Conservation (phyloP, 2,797 vertebrate species). For the Simalia tracyae region DNA sequence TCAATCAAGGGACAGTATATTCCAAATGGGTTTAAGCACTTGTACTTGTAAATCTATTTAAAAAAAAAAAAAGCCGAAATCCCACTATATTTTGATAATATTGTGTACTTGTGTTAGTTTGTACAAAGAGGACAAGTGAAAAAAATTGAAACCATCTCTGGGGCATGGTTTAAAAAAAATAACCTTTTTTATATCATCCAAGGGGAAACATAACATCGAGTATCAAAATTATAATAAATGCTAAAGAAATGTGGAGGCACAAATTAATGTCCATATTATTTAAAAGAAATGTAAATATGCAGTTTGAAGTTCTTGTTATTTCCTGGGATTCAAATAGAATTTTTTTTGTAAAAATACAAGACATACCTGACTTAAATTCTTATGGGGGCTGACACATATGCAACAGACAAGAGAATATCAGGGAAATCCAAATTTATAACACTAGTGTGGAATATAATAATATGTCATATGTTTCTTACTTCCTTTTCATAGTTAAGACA, state of each 20-base stretch:
- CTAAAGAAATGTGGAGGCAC: conserved; percentile 49
- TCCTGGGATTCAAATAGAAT: conserved; percentile 40
- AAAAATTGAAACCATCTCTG: background rate
- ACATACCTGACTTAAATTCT: conserved; percentile 57
- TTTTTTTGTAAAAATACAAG: conserved; percentile 56
- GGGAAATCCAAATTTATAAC: background rate
- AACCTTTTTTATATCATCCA: conserved; percentile 33
- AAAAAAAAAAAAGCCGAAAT: background rate
- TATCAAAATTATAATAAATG: conserved; percentile 41
- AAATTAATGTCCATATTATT: conserved; percentile 56
- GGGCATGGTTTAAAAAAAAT: conserved; percentile 45
- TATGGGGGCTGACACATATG: conserved; percentile 24
- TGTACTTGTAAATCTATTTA: background rate
- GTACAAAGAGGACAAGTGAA: background rate
- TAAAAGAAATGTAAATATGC: conserved; percentile 58
- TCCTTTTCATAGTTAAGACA: background rate
- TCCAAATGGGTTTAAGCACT: background rate
- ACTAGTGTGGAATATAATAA: background rate
- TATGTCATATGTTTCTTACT: background rate
- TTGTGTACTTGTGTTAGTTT: background rate
- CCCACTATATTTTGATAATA: background rate
- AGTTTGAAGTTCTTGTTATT: conserved; percentile 53
- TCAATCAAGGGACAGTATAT: background rate
- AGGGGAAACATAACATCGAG: conserved; percentile 47
- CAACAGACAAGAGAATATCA: background rate